Evolutionary conservation across 2,888 invertebrate species (phyloP).

Genomic region (Leucophenga maculata): DNA sequence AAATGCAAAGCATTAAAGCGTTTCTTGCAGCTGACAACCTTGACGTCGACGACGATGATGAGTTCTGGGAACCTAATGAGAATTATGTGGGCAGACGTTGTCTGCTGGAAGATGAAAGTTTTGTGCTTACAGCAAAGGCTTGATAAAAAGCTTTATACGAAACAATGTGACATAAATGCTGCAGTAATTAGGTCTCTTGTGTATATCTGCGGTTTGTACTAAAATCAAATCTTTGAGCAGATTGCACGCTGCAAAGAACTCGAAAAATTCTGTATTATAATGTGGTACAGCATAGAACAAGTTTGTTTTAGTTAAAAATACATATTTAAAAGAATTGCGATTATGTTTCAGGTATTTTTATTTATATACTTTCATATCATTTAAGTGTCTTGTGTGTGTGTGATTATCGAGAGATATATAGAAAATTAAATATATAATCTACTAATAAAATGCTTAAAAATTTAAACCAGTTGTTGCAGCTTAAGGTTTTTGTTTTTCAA

Average conservation of each 20-base stretch:
- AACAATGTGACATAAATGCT: no score
- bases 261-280: conserved; percentile 19
- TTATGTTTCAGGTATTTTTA: conserved; percentile 44
- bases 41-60: conserved; percentile 62
- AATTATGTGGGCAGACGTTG: conserved; percentile 68
- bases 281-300: no score
- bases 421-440: conserved; percentile 45
- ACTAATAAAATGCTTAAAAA: conserved; percentile 58
- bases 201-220: no score
- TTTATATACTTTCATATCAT: conserved; percentile 38
- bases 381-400: background rate
- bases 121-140: conserved; percentile 57
- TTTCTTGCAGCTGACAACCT: conserved; percentile 16
- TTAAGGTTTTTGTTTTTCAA: background rate
- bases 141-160: conserved; percentile 36
- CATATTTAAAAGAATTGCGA: no score
- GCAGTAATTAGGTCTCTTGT: no score
- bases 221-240: no score
- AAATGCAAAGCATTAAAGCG: no score
- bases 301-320: no score
- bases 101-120: conserved; percentile 68
- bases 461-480: conserved; percentile 38
- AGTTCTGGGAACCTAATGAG: conserved; percentile 70
- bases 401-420: conserved; percentile 35
- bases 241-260: no score